Conservation (phyloP, 2,888 invertebrate species). For the Melinopterus prodromus region DNA sequence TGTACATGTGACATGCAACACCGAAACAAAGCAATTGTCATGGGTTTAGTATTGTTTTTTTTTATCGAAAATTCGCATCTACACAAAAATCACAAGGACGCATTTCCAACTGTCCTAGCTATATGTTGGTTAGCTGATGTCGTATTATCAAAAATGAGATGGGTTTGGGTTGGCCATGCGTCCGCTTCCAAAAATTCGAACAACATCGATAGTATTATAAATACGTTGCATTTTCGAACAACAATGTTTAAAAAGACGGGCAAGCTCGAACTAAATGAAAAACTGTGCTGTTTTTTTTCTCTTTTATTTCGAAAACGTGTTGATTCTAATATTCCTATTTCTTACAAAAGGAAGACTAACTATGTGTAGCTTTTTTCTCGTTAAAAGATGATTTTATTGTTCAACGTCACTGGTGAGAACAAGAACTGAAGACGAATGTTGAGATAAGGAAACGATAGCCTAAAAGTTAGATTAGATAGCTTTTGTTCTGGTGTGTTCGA, state of each 20-base stretch:
- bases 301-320: background rate
- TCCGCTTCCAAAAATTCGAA: background rate
- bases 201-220: conserved; percentile 4
- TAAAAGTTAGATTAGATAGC: background rate
- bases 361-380: background rate
- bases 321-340: background rate
- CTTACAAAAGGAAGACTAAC: background rate
- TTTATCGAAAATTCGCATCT: conserved; percentile 6
- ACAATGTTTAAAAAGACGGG: background rate
- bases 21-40: conserved; percentile 50
- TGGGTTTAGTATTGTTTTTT: conserved; percentile 10
- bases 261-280: background rate
- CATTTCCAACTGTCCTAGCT: background rate
- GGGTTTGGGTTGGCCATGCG: background rate
- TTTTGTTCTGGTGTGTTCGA: background rate
- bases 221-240: background rate
- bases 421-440: background rate
- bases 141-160: no score
- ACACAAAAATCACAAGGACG: conserved; percentile 9
- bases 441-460: background rate
- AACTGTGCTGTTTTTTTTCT: background rate
- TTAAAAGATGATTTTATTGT: background rate
- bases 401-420: background rate
- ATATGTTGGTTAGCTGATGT: no score
- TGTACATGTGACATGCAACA: conserved; percentile 58